A percentile compares a stretch with the other conserved stretches of the same genome.
phyloP scores from a whole-genome alignment of 2,888 invertebrate species.

The Ellobium chinense region DNA sequence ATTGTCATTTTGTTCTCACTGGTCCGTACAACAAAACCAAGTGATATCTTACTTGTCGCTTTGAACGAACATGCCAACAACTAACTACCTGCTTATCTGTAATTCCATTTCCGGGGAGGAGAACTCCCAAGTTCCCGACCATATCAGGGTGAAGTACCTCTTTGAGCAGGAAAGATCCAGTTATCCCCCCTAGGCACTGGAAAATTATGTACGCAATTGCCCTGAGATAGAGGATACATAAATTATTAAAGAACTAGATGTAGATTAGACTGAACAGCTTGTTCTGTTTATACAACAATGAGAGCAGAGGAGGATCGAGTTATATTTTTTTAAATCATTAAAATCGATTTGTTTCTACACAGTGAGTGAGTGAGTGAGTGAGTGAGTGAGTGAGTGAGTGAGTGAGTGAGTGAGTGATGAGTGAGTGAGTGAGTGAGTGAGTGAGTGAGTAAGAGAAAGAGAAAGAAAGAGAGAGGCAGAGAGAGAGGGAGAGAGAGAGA shows the following conservation, averaged over 20 bases:
- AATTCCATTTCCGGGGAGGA: slow-evolving; percentile 55
- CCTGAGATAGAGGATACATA: slow-evolving; percentile 33
- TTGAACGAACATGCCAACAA: too few relatives aligned
- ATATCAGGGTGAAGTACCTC: slow-evolving; percentile 53
- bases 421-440: background rate
- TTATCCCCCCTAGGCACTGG: slow-evolving; percentile 57
- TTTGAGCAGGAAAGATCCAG: slow-evolving; percentile 51
- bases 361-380: slow-evolving; percentile 6
- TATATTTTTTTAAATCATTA: too few relatives aligned
- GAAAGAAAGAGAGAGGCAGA: slow-evolving; percentile 1
- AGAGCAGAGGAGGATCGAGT: too few relatives aligned
- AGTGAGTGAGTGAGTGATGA: background rate
- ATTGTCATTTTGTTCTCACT: too few relatives aligned
- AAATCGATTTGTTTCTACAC: too few relatives aligned
- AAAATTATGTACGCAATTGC: slow-evolving; percentile 56
- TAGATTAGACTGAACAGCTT: too few relatives aligned
- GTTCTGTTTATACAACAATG: too few relatives aligned
- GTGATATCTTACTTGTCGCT: too few relatives aligned
- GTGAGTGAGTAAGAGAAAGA: background rate
- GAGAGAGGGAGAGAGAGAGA: slow-evolving; percentile 9
- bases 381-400: slow-evolving; percentile 17
- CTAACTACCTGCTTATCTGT: slow-evolving; percentile 54
- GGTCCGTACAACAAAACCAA: too few relatives aligned
- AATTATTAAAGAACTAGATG: too few relatives aligned
- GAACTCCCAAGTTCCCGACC: slow-evolving; percentile 56